Percentiles rank a stretch among this genome's conserved stretches.
Conservation (phyloP, 2,113 vertebrate species). For the Dendrocopos noguchii region DNA sequence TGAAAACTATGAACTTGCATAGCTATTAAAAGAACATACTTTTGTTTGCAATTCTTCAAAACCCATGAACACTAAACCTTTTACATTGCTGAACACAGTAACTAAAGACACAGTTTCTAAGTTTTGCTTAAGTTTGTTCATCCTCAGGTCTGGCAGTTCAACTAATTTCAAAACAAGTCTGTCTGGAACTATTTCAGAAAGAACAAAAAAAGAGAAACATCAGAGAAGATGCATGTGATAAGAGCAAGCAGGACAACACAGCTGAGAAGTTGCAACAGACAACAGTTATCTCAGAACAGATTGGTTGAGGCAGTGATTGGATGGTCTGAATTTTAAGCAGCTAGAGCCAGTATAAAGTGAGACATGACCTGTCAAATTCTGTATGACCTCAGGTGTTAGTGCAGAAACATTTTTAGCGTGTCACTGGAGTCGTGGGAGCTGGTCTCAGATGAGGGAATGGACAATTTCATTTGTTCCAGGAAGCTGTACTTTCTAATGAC, state of each 20-base stretch:
- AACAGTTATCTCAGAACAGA: background rate
- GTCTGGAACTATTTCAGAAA: background rate
- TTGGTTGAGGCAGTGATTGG: background rate
- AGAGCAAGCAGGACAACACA: background rate
- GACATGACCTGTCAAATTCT: background rate
- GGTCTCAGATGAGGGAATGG: background rate
- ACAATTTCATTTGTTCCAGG: slow-evolving; percentile 7
- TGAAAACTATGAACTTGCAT: background rate
- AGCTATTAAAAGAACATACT: background rate
- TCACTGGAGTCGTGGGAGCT: background rate
- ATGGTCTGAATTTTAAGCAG: background rate
- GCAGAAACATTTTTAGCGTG: background rate
- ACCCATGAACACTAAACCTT: background rate
- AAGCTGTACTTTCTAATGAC: slow-evolving; percentile 8
- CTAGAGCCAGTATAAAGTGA: background rate
- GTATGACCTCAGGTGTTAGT: background rate
- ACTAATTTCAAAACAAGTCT: background rate
- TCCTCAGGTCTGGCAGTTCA: background rate
- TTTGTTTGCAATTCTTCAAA: background rate
- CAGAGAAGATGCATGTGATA: background rate
- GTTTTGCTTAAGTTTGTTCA: background rate
- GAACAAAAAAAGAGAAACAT: background rate
- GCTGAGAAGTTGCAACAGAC: background rate
- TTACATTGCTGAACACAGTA: background rate
- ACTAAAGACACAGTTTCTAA: background rate